Conservation (phyloP, 2,888 invertebrate species). For the Lasioglossum villosulum region DNA sequence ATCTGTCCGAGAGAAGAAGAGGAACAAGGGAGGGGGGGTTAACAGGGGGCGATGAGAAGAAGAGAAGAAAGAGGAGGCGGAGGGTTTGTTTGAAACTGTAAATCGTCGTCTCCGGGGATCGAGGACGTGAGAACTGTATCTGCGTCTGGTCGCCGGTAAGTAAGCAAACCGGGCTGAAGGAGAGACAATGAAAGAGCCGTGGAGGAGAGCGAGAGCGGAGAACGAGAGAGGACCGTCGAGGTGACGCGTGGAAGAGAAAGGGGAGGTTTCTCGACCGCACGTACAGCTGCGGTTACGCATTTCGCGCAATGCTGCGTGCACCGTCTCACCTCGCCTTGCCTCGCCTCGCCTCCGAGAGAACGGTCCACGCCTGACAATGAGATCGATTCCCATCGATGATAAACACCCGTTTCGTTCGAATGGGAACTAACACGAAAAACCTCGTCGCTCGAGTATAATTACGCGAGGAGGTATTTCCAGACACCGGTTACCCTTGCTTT, state of each 20-base stretch:
- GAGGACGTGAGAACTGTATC: constrained; percentile 79
- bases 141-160: constrained; percentile 70
- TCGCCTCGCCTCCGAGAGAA: neutral
- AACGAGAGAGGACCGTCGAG: neutral
- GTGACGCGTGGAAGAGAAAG: constrained; percentile 26
- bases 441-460: neutral
- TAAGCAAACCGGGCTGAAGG: constrained; percentile 66
- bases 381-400: constrained; percentile 45
- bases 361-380: neutral
- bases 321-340: neutral
- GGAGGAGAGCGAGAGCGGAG: constrained; percentile 6
- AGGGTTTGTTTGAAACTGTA: constrained; percentile 72
- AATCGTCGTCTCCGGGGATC: constrained; percentile 72
- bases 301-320: constrained; percentile 78
- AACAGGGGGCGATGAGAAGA: neutral
- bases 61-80: neutral
- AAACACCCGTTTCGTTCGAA: constrained; percentile 11
- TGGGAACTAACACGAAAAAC: neutral
- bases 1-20: constrained; percentile 39
- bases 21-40: neutral
- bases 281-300: constrained; percentile 83
- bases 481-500: constrained; percentile 10
- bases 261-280: constrained; percentile 73
- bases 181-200: constrained; percentile 40
- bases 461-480: constrained; percentile 1